A percentile compares a stretch with the other conserved stretches of the same genome.
Evolutionary conservation across 2,797 vertebrate species (phyloP).

Genomic region (Anabacerthia variegaticeps): DNA sequence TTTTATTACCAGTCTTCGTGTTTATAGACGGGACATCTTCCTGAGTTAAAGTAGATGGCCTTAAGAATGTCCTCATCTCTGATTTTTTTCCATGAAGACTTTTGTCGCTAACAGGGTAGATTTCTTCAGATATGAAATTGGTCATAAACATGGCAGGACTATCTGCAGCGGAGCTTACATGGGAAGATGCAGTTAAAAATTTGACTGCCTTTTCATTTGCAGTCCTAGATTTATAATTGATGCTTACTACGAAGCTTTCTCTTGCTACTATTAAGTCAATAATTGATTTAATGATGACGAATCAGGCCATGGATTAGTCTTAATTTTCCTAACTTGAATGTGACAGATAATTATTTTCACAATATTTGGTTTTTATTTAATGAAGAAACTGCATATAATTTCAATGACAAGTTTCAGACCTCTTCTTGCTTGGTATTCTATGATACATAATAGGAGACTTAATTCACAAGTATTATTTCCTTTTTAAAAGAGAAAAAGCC

Average conservation of each 20-base stretch:
- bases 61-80: not conserved
- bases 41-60: not conserved
- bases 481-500: not conserved
- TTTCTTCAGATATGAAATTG: not conserved
- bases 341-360: not conserved
- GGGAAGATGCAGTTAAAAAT: not conserved
- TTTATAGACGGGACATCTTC: not conserved
- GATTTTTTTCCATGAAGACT: not conserved
- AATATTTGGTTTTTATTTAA: not conserved
- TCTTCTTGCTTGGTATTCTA: not conserved
- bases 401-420: not conserved
- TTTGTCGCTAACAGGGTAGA: not conserved
- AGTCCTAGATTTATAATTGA: not conserved
- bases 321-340: not conserved
- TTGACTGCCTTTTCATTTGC: not conserved
- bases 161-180: not conserved
- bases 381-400: conserved; percentile 19
- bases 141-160: not conserved
- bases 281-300: not conserved
- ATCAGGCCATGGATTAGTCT: not conserved
- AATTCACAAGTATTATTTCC: not conserved
- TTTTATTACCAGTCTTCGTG: not conserved
- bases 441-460: not conserved
- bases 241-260: not conserved
- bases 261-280: not conserved